These are phyloP conservation scores for Stomatorhinus walkeri DNA, from an alignment of 2,797 vertebrate species.

Conservation along the genomic window DNA sequence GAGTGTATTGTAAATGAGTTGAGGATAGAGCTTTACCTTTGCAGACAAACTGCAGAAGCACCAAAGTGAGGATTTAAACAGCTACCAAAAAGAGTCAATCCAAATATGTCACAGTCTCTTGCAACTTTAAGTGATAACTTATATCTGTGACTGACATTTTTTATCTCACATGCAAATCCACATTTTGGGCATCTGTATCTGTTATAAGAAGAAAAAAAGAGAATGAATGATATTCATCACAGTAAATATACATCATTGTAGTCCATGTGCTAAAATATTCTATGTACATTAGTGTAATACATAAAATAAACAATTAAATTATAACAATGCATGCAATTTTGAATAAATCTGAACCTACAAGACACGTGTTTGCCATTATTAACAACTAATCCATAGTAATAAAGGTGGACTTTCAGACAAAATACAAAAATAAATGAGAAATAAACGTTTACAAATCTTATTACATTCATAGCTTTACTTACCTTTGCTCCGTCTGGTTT, in stretches of 20 bases:
- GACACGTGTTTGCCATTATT: neutral
- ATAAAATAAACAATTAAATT: neutral
- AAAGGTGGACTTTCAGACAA: neutral
- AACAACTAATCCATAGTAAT: neutral
- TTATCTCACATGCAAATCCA: constrained; percentile 57
- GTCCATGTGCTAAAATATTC: neutral
- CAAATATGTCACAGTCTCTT: constrained; percentile 62
- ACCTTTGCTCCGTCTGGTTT: constrained; percentile 42
- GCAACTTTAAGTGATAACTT: constrained; percentile 71
- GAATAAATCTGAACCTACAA: neutral
- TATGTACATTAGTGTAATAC: neutral
- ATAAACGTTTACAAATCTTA: neutral
- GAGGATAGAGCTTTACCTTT: constrained; percentile 60
- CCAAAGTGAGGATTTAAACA: constrained; percentile 84
- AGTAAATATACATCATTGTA: neutral
- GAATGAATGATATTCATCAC: neutral
- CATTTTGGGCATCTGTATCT: constrained; percentile 76
- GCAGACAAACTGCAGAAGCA: constrained; percentile 65
- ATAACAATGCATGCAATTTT: neutral
- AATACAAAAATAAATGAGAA: neutral
- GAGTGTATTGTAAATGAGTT: neutral
- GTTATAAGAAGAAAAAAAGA: constrained; percentile 17
- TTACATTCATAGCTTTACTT: neutral
- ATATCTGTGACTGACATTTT: constrained; percentile 70
- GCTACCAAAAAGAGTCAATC: constrained; percentile 80